These are phyloP conservation scores for Hippasteria phrygiana DNA, from an alignment of 53 echinoderm and acorn worm genomes.

Conservation along the genomic window DNA sequence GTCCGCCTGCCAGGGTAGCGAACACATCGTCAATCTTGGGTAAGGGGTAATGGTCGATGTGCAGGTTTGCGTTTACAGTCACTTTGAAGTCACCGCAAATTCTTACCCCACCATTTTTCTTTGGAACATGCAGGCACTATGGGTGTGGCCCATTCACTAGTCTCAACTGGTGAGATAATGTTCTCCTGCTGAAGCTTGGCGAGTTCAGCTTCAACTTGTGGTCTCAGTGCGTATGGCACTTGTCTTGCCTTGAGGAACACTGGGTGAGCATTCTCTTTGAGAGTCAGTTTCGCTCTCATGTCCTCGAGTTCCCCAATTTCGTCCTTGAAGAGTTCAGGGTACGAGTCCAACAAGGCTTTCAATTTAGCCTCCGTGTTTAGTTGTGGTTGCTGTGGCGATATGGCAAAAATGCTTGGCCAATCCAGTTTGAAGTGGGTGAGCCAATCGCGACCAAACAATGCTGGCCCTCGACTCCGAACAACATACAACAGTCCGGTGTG, in stretches of 20 bases:
- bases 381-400: neutral
- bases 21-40: slow-evolving; percentile 56
- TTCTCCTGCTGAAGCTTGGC: slow-evolving; percentile 48
- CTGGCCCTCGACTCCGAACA: slow-evolving; percentile 34
- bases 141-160: slow-evolving; percentile 71
- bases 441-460: slow-evolving; percentile 72
- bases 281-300: slow-evolving; percentile 32
- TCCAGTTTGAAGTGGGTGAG: slow-evolving; percentile 49
- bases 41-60: slow-evolving; percentile 66
- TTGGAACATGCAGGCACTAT: slow-evolving; percentile 74
- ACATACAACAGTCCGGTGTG: slow-evolving; percentile 34
- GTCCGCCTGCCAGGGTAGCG: slow-evolving; percentile 65
- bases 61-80: slow-evolving; percentile 64
- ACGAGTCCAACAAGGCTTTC: slow-evolving; percentile 23
- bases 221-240: slow-evolving; percentile 71
- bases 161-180: slow-evolving; percentile 65
- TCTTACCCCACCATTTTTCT: slow-evolving; percentile 41
- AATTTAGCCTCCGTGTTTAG: slow-evolving; percentile 25
- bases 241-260: slow-evolving; percentile 70
- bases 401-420: slow-evolving; percentile 39
- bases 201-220: slow-evolving; percentile 74
- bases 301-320: slow-evolving; percentile 58
- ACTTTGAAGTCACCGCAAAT: slow-evolving; percentile 78
- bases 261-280: slow-evolving; percentile 61
- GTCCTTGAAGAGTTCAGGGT: slow-evolving; percentile 50